phyloP scores from a whole-genome alignment of 2,113 vertebrate species.

The Heterotis niloticus region DNA sequence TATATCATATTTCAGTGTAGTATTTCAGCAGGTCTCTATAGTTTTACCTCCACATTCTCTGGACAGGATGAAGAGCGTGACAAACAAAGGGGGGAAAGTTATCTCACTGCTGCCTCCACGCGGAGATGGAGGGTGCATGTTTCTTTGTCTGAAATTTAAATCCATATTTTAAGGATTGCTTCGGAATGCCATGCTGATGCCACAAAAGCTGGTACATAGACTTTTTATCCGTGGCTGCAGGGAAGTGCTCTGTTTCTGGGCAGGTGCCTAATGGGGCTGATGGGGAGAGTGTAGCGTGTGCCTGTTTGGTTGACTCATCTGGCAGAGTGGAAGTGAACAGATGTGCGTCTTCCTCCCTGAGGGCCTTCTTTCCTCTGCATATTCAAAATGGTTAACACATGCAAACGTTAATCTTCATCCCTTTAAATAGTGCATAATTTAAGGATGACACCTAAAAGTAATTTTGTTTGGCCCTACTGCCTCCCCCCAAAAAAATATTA shows the following conservation, averaged over 20 bases:
- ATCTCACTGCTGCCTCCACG: constrained; percentile 50
- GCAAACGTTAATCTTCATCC: constrained; percentile 1
- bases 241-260: constrained; percentile 41
- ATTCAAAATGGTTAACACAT: background rate
- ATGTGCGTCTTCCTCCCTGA: constrained; percentile 58
- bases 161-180: constrained; percentile 37
- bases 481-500: background rate
- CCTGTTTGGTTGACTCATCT: constrained; percentile 35
- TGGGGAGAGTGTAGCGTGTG: constrained; percentile 20
- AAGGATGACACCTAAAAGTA: background rate
- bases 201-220: background rate
- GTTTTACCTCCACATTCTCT: background rate
- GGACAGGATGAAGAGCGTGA: background rate
- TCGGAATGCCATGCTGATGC: constrained; percentile 42
- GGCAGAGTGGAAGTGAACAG: constrained; percentile 56
- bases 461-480: background rate
- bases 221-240: constrained; percentile 39
- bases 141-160: constrained; percentile 39
- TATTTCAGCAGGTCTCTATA: background rate
- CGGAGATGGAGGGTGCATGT: constrained; percentile 43
- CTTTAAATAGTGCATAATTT: background rate
- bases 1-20: no score
- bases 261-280: constrained; percentile 43
- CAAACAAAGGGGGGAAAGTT: constrained; percentile 22
- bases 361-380: constrained; percentile 37